These are phyloP conservation scores for Thalassoma bifasciatum DNA, from an alignment of 2,113 vertebrate species.

Conservation along the genomic window DNA sequence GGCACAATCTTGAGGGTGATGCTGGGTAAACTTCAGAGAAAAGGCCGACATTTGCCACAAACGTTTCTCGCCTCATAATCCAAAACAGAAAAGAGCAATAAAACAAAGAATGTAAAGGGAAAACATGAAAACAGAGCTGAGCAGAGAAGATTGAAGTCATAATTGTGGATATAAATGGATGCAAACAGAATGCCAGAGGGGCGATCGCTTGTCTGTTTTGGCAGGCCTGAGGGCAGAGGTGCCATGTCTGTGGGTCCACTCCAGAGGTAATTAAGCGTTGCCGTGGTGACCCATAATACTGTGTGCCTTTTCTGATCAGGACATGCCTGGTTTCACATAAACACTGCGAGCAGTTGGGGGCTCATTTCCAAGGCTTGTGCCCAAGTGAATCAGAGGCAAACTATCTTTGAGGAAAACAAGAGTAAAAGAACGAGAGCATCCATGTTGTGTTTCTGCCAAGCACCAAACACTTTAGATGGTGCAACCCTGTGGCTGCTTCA, in stretches of 20 bases:
- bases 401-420: constrained; percentile 51
- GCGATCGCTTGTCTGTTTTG: constrained; percentile 44
- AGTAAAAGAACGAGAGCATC: constrained; percentile 57
- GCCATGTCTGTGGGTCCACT: constrained; percentile 70
- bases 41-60: constrained; percentile 43
- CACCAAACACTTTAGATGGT: constrained; percentile 40
- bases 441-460: constrained; percentile 58
- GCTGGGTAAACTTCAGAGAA: constrained; percentile 9
- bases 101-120: constrained; percentile 44
- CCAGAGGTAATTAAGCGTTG: constrained; percentile 77
- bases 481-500: constrained; percentile 11
- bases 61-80: constrained; percentile 40
- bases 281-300: constrained; percentile 76
- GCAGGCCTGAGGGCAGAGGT: constrained; percentile 63
- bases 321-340: constrained; percentile 74
- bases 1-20: not conserved
- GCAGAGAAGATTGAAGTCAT: constrained; percentile 21
- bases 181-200: constrained; percentile 50
- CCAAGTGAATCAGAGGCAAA: constrained; percentile 38
- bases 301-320: constrained; percentile 71
- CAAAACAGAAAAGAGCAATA: constrained; percentile 42
- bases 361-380: constrained; percentile 32
- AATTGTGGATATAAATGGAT: constrained; percentile 26
- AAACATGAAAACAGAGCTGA: constrained; percentile 32
- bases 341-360: constrained; percentile 54